phyloP scores from a whole-genome alignment of 37 sponge, comb jelly and placozoan species.

The Cladorhizidae sp. region DNA sequence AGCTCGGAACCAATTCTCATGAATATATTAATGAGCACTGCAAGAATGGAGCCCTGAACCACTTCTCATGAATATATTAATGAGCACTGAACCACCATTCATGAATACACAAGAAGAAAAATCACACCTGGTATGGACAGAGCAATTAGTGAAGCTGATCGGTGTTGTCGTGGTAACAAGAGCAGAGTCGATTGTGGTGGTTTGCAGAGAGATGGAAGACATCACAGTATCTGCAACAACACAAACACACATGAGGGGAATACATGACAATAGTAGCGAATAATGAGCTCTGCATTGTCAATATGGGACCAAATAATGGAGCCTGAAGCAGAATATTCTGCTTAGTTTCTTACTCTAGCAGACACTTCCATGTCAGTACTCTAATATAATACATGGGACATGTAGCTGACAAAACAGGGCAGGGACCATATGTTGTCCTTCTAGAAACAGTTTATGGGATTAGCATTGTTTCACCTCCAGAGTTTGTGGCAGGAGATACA shows the following conservation, averaged over 20 bases:
- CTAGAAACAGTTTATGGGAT: too few relatives aligned
- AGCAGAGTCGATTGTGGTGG: background rate
- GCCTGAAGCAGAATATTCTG: background rate
- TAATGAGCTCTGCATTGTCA: background rate
- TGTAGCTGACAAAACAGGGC: too few relatives aligned
- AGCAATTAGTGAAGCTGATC: constrained; percentile 44
- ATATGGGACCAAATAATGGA: background rate
- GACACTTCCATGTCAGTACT: too few relatives aligned
- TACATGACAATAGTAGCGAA: background rate
- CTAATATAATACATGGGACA: too few relatives aligned
- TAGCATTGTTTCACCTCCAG: too few relatives aligned
- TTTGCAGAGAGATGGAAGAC: background rate
- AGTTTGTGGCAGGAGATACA: too few relatives aligned
- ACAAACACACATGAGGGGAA: background rate
- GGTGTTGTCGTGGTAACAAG: constrained; percentile 11
- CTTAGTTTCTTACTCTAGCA: background rate
- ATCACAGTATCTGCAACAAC: constrained; percentile 17
- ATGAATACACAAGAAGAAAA: background rate
- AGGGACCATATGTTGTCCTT: too few relatives aligned
- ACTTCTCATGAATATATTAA: too few relatives aligned
- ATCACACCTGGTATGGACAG: constrained; percentile 33
- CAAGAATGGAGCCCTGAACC: too few relatives aligned
- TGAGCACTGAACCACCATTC: too few relatives aligned
- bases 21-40: too few relatives aligned
- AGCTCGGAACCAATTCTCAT: too few relatives aligned